Percentiles rank a stretch among this genome's conserved stretches.
Conservation (phyloP, 2,888 invertebrate genomes). For the Philopedon plagiatum region DNA sequence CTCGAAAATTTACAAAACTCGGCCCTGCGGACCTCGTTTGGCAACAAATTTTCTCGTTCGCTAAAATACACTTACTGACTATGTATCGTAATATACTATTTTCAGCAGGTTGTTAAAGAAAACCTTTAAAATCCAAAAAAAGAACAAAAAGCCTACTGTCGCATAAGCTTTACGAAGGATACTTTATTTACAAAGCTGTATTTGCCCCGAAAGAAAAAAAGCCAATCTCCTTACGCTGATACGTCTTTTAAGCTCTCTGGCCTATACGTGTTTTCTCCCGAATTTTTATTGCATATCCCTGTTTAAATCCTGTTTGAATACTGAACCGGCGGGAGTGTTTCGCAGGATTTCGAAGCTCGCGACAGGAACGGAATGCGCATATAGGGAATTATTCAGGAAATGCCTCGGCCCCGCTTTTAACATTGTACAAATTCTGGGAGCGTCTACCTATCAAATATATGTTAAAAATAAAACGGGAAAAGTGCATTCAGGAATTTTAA, state of each 20-base stretch:
- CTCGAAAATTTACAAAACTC: no score
- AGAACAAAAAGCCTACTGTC: no score
- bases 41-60: no score
- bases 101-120: no score
- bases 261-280: slow-evolving; percentile 43
- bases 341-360: slow-evolving; percentile 44
- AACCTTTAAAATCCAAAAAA: no score
- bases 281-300: slow-evolving; percentile 45
- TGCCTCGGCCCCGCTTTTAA: slow-evolving; percentile 46
- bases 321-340: slow-evolving; percentile 45
- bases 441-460: slow-evolving; percentile 21
- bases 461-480: slow-evolving; percentile 6
- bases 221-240: slow-evolving; percentile 29
- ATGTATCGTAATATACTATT: no score
- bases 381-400: slow-evolving; percentile 50
- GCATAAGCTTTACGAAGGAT: background rate
- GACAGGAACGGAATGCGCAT: slow-evolving; percentile 43
- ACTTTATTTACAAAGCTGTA: background rate
- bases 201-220: slow-evolving; percentile 1
- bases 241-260: slow-evolving; percentile 16
- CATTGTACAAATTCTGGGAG: slow-evolving; percentile 42
- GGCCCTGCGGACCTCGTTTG: no score
- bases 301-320: slow-evolving; percentile 45
- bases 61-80: no score
- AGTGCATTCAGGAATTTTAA: slow-evolving; percentile 11